Evolutionary conservation across 2,797 vertebrate genomes (phyloP), one percentile per base, ranked within the genome.

Genomic region (Hemitrygon akajei): DNA sequence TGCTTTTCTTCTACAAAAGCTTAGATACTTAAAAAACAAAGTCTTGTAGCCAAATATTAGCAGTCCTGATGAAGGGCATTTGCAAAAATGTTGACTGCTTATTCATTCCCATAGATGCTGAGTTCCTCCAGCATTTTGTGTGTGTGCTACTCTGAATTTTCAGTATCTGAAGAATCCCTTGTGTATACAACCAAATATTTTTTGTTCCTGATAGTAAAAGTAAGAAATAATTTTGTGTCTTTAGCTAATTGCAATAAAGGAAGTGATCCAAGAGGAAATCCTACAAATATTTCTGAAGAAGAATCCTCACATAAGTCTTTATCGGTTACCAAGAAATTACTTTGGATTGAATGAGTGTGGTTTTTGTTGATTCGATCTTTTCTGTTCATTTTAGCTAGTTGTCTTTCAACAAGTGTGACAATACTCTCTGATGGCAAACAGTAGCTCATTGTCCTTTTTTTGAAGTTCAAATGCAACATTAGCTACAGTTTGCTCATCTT

Each of bases 181-280:
- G 47, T 47, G 47, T 47, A 47, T 47, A 47, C 47, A 47, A 1
- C 47, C 47, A 47, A 47, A 47, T 47, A 47, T 1, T 47, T 27
- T 30, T 58, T 27, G 47, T 82, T 56, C 22, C 22, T 56, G 11
- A 58, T 27, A 20, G 11, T 84, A 58, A 84, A 84, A 58, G 56
- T 58, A 5, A 27, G 20, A 27, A 58, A 14, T 9, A 47, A 56
- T 58, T 84, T 56, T 58, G 81, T 7, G 47, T 82, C 20, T 58
- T 58, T 27, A 11, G 47, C 40, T 14, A 60, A n/a, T 30, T 58
- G 58, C 27, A 86, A n/a, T 27, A n/a, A 16, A 30, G 56, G 4
- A 86, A 86, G 27, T 60, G 82, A 86, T 60, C 25, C 82, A 16
- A 60, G 82, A 86, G 27, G 82, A 86, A 60, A 58, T 86, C 82